Percentiles rank a stretch among this genome's conserved stretches.
These are phyloP conservation scores for Oreochromis spilurus DNA, from an alignment of 2,113 vertebrate genomes.

Conservation along the genomic window DNA sequence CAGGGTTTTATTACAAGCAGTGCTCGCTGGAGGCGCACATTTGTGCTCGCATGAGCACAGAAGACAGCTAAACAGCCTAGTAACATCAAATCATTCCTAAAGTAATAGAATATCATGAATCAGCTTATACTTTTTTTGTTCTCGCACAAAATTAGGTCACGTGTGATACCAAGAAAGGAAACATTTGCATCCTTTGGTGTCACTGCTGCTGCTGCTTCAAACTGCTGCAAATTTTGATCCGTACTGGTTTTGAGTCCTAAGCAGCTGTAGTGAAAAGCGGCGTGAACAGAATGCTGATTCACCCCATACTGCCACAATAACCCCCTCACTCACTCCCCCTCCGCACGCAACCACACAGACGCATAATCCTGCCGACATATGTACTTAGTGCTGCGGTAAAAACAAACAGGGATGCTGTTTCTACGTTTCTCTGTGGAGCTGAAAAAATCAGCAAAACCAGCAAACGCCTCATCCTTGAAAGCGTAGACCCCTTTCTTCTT, in stretches of 20 bases:
- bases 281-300: conserved; percentile 68
- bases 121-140: not conserved
- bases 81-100: not conserved
- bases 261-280: conserved; percentile 19
- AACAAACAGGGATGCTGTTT: not conserved
- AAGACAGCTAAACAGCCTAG: not conserved
- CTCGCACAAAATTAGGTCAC: not conserved
- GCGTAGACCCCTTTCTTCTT: not conserved
- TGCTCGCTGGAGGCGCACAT: not conserved
- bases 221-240: not conserved
- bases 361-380: conserved; percentile 40
- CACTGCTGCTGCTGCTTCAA: not conserved
- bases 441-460: not conserved
- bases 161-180: not conserved
- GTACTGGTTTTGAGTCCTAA: not conserved
- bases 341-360: not conserved
- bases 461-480: not conserved
- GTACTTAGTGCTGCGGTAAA: conserved; percentile 19
- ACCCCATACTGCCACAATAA: conserved; percentile 41
- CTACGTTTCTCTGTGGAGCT: not conserved
- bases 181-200: not conserved
- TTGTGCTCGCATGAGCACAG: not conserved
- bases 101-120: not conserved
- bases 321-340: not conserved
- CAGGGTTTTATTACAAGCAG: not conserved